Evolutionary conservation across 2,113 vertebrate species (phyloP), one percentile per base, ranked within the genome.

Genomic region (Halichoerus grypus): DNA sequence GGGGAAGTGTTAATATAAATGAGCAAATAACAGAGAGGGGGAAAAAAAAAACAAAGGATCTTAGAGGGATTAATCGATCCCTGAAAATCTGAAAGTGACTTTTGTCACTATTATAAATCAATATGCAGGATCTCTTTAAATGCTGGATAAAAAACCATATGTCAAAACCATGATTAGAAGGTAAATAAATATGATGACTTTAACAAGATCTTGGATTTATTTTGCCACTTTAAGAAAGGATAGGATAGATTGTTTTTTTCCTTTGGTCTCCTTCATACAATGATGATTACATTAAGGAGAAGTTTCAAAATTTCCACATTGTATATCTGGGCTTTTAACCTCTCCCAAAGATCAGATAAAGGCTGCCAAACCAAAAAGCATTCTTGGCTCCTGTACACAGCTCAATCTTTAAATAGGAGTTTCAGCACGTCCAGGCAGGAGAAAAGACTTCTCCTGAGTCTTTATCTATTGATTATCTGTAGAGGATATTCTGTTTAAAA

Each of bases 291-390:
- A 94, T 95, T 95, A 92, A 97, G 51, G 39, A 53, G 71, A 96
- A 49, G 76, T 95, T 92, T 92, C 95, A 92, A 79, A 95, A 46
- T 85, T 85, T 92, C 95, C 90, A 96, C 92, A 87, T 77, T 77
- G 94, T 88, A 7, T 94, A 96, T 94, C 90, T 86, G 76, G 87
- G 97, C 97, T 98, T 96, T 97, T 97, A 97, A 97, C 97, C 97
- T 97, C 90, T 91, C 80, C 74, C 87, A 69, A 88, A 97, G 97
- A 97, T 96, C 94, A 97, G 97, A 96, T 95, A 96, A 91, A 97
- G 95, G 51, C 88, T 97, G 94, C 97, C 95, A 97, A 97, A 95
- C 86, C 94, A 91, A 88, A 97, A 96, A 97, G 97, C 96, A 92
- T 97, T 97, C 88, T 96, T 98, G 98, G 97, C 97, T 92, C 88